Evolutionary conservation across 2,113 vertebrate genomes (phyloP).

Genomic region (Patagioenas fasciata): DNA sequence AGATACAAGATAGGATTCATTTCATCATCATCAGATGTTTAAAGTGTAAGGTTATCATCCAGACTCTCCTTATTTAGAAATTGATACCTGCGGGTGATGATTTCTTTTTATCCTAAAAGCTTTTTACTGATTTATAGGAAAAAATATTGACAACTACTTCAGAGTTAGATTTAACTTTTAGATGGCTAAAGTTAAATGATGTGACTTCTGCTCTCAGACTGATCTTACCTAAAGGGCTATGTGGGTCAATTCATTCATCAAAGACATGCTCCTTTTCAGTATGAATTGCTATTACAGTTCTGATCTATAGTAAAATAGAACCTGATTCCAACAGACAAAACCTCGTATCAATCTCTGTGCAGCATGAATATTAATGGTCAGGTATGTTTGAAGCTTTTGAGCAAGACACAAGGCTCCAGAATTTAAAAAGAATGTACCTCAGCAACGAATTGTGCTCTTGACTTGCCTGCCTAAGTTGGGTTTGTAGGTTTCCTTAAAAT

Average conservation of each 20-base stretch:
- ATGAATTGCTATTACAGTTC: background rate
- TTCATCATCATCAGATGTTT: background rate
- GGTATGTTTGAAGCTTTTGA: background rate
- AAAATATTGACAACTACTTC: background rate
- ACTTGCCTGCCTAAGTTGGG: background rate
- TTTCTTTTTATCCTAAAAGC: background rate
- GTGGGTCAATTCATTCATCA: background rate
- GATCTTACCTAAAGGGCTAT: background rate
- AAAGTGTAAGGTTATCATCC: background rate
- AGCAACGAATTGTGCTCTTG: background rate
- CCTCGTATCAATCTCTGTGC: background rate
- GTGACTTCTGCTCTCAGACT: background rate
- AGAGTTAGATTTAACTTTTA: background rate
- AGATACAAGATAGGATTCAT: background rate
- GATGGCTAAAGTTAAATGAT: background rate
- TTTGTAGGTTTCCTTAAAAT: background rate
- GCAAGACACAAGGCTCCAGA: background rate
- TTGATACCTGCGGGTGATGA: background rate
- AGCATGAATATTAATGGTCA: background rate
- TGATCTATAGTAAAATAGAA: background rate
- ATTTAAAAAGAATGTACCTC: background rate
- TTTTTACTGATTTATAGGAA: background rate
- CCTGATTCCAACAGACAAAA: background rate
- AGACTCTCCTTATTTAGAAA: background rate
- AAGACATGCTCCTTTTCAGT: background rate